Percentiles rank a stretch among this genome's conserved stretches.
These are phyloP conservation scores for Trachemys scripta DNA, from an alignment of 2,113 vertebrate species.

Conservation along the genomic window DNA sequence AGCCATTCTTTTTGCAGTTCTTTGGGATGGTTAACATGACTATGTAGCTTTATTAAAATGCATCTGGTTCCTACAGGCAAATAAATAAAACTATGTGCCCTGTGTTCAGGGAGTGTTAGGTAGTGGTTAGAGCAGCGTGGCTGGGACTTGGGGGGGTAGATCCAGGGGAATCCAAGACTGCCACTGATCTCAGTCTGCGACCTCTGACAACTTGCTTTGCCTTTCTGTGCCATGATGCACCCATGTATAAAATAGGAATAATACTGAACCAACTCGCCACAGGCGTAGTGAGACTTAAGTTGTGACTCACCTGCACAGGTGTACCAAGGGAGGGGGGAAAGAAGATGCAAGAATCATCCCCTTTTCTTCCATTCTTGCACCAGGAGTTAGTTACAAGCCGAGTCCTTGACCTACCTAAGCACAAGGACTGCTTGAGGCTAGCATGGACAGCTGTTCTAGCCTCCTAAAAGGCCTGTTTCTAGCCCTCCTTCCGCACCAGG, in stretches of 20 bases:
- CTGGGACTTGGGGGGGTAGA: not conserved
- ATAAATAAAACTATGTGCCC: rapidly evolving
- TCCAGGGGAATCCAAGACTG: not conserved
- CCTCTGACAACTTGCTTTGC: not conserved
- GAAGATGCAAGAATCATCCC: rapidly evolving
- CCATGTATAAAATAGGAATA: not conserved
- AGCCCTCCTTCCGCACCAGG: rapidly evolving
- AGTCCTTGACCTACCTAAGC: not conserved
- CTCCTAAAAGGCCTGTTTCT: not conserved
- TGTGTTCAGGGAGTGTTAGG: not conserved
- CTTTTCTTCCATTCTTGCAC: rapidly evolving
- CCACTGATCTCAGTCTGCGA: not conserved
- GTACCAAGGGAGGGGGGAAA: not conserved
- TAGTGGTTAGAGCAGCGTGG: not conserved
- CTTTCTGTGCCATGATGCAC: rapidly evolving
- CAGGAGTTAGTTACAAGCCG: not conserved
- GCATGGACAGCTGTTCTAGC: not conserved
- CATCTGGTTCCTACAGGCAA: not conserved
- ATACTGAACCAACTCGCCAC: rapidly evolving
- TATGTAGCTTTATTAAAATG: not conserved
- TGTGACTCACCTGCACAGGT: not conserved
- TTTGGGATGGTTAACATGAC: not conserved
- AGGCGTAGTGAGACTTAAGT: not conserved
- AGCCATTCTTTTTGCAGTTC: not conserved
- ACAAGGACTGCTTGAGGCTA: not conserved